Evolutionary conservation across 2,797 vertebrate genomes (phyloP).

Genomic region (Myiotriccus ornatus): DNA sequence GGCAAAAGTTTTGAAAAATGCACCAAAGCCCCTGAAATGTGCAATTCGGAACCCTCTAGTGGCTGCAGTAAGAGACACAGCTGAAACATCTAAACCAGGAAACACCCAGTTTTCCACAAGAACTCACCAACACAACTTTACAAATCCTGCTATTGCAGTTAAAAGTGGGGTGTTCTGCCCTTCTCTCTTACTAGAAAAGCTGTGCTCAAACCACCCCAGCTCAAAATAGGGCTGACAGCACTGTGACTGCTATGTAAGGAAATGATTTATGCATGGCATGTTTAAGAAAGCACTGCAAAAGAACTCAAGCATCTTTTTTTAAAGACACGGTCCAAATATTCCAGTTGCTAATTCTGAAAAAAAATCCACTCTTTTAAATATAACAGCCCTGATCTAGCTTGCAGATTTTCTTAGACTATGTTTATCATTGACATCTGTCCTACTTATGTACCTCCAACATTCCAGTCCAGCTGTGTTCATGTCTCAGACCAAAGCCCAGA

Average conservation of each 20-base stretch:
- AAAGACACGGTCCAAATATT: not conserved
- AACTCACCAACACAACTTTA: not conserved
- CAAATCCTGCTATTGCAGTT: not conserved
- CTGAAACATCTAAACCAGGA: not conserved
- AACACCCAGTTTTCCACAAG: not conserved
- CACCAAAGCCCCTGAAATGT: not conserved
- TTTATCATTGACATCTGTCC: not conserved
- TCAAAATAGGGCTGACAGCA: not conserved
- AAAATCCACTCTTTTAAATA: not conserved
- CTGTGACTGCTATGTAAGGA: not conserved
- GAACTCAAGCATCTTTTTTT: not conserved
- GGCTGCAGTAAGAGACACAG: not conserved
- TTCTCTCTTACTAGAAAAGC: not conserved
- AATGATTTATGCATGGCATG: not conserved
- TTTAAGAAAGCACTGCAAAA: not conserved
- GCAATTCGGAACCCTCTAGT: slow-evolving; percentile 8
- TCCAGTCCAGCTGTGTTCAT: not conserved
- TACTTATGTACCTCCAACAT: not conserved
- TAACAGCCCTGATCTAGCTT: not conserved
- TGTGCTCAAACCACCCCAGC: not conserved
- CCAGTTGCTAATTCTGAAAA: not conserved
- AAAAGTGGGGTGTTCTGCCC: not conserved
- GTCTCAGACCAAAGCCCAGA: not conserved
- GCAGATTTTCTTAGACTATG: not conserved
- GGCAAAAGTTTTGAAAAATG: not conserved